Conservation (phyloP, 2,797 vertebrate species). For the Sebastes paucispinis region DNA sequence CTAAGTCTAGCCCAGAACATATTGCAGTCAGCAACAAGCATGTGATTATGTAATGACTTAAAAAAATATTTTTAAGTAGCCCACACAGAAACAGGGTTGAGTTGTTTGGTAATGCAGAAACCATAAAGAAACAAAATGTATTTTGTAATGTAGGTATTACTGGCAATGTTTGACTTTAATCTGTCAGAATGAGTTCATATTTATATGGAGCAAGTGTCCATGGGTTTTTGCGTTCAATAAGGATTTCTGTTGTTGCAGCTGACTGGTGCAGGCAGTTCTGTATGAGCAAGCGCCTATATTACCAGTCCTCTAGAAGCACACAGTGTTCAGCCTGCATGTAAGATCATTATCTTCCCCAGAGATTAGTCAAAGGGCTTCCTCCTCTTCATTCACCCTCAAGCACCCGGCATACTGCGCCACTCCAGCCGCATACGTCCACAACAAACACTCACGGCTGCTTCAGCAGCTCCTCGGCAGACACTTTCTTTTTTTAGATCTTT, state of each 20-base stretch:
- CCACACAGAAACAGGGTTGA: conserved; percentile 2
- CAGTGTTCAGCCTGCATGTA: conserved; percentile 46
- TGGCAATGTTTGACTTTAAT: background rate
- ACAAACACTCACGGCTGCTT: conserved; percentile 22
- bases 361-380: conserved; percentile 73
- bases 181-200: background rate
- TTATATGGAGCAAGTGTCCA: background rate
- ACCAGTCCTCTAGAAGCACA: conserved; percentile 51
- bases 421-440: conserved; percentile 50
- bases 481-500: background rate
- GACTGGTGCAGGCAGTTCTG: background rate
- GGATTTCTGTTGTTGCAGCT: conserved; percentile 9
- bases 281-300: conserved; percentile 13
- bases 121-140: background rate
- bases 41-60: conserved; percentile 31
- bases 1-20: background rate
- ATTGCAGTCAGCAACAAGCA: conserved; percentile 7
- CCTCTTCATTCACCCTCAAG: conserved; percentile 64
- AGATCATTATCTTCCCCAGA: conserved; percentile 65
- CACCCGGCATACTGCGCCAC: conserved; percentile 61
- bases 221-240: background rate
- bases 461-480: background rate
- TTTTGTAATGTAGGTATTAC: background rate
- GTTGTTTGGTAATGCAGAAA: background rate
- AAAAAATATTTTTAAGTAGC: conserved; percentile 18